Evolutionary conservation across 2,797 vertebrate genomes (phyloP).

Genomic region (Acrocephalus scirpaceus): DNA sequence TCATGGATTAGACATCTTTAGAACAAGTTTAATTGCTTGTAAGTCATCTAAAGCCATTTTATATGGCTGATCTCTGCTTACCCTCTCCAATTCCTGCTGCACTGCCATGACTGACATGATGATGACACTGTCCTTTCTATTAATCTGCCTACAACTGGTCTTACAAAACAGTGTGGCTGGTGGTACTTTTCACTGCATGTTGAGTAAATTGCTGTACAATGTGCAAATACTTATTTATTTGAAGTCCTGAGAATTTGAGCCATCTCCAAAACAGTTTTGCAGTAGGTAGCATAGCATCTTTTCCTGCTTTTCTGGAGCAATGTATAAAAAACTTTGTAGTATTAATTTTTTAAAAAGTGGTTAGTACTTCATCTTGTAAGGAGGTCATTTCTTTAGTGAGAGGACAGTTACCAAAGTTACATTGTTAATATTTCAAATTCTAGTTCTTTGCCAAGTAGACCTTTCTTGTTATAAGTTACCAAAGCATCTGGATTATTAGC

Average conservation of each 20-base stretch:
- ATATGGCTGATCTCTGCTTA: background rate
- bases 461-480: background rate
- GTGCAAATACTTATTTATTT: background rate
- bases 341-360: background rate
- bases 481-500: background rate
- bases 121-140: slow-evolving; percentile 33
- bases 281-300: background rate
- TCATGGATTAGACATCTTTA: background rate
- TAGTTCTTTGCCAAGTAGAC: background rate
- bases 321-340: background rate
- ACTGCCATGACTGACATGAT: slow-evolving; percentile 13
- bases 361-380: background rate
- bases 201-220: background rate
- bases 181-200: background rate
- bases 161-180: slow-evolving; percentile 24
- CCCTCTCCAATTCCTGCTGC: background rate
- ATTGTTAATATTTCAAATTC: background rate
- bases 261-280: background rate
- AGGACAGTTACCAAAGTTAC: background rate
- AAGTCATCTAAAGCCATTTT: background rate
- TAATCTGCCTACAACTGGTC: slow-evolving; percentile 25
- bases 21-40: slow-evolving; percentile 16
- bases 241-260: background rate
- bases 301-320: background rate
- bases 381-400: background rate